A percentile compares a stretch with the other conserved stretches of the same genome.
phyloP scores from a whole-genome alignment of 2,113 vertebrate species.

The Chaetura pelagica region DNA sequence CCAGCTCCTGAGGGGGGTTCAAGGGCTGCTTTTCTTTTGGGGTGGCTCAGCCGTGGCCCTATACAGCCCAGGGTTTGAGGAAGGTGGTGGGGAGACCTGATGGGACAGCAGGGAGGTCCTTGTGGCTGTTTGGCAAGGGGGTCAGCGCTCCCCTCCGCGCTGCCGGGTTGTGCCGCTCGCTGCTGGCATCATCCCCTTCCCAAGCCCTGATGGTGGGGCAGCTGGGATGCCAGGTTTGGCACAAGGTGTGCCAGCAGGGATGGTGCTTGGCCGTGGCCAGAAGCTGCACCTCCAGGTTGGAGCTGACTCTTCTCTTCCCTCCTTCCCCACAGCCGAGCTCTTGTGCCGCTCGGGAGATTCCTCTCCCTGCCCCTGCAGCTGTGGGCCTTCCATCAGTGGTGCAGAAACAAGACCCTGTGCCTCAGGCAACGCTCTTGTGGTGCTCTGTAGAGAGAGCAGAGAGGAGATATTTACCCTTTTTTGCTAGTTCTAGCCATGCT shows the following conservation, averaged over 20 bases:
- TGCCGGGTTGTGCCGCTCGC: neutral
- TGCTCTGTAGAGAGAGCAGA: neutral
- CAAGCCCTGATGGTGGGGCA: accelerated
- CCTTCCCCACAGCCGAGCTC: neutral
- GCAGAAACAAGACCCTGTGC: accelerated
- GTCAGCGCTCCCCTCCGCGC: accelerated
- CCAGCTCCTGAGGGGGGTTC: neutral
- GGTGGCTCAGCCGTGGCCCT: neutral
- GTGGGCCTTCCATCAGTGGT: neutral
- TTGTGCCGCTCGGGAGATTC: neutral
- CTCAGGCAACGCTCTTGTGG: accelerated
- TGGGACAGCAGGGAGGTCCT: neutral
- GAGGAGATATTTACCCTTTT: neutral
- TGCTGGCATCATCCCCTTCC: neutral
- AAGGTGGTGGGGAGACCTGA: neutral
- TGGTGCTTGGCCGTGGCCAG: neutral
- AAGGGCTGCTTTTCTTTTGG: neutral
- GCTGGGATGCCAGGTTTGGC: neutral
- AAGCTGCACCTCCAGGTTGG: neutral
- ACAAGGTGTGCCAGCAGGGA: neutral
- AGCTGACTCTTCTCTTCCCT: neutral
- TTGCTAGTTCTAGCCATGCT: neutral
- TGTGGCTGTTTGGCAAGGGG: neutral
- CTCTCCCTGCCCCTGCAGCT: neutral
- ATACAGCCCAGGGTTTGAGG: accelerated